Evolutionary conservation across 2,113 vertebrate species (phyloP), one percentile per base, ranked within the genome.

Genomic region (Myotis brandtii): DNA sequence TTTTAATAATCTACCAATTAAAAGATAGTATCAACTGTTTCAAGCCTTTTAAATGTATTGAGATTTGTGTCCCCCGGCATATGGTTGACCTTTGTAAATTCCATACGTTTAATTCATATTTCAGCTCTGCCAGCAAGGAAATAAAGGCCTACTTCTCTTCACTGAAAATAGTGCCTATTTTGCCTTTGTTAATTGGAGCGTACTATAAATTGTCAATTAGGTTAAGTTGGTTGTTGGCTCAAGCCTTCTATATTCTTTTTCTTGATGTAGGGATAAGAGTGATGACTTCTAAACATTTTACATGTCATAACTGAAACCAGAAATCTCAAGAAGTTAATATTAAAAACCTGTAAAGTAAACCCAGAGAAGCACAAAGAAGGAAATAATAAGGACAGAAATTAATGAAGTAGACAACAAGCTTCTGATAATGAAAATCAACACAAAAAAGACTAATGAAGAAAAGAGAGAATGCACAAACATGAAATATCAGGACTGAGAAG

Each of bases 281-380:
- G 20, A 88, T 34, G 64, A 30, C 27, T 88, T 62, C 27, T 4
- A 76, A 32, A 20, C 48, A 82, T 11, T 87, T 81, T 56, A 92
- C 2, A 2, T n/a, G 37, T 82, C 40, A 40, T 37, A 88, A 85
- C 25, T 92, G 34, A 88, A 50, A 56, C 43, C 32, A 76, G 56
- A 83, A 77, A 48, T 43, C 27, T 85, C 70, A 80, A 59, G 30
- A 92, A 50, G 25, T 66, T 93, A 86, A 59, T 9, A 32, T 25
- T 21, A 88, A 70, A 94, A 88, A 37, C 18, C 37, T 91, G 1
- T 30, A 80, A 89, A 30, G n/a, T 59, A 79, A 94, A 89, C 20
- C 3, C 50, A 86, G 82, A 52, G 12, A 43, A 92, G 21, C 52
- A 77, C 12, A 56, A 64, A 72, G 21, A 79, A 56, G 13, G 56